Evolutionary conservation across 2,888 invertebrate species (phyloP).

Genomic region (Lacanobia wlatinum): DNA sequence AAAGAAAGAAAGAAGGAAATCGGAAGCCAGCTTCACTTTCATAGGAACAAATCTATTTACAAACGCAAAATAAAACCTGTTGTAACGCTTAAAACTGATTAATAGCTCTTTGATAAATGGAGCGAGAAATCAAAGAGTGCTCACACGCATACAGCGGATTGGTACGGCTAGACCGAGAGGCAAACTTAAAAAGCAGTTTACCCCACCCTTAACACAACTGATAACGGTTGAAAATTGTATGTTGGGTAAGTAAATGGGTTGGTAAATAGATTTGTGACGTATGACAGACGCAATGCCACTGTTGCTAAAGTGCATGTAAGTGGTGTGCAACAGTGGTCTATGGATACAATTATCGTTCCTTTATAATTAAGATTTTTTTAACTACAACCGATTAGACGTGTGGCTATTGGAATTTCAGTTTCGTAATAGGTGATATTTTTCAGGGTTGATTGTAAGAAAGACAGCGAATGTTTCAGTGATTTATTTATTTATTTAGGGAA

Average conservation of each 20-base stretch:
- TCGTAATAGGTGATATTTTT: constrained; percentile 38
- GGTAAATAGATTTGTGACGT: constrained; percentile 67
- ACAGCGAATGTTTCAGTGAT: background rate
- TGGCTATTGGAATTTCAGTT: constrained; percentile 44
- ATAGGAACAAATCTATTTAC: constrained; percentile 54
- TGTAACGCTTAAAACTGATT: constrained; percentile 79
- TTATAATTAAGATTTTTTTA: constrained; percentile 71
- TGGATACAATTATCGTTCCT: constrained; percentile 74
- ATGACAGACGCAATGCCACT: constrained; percentile 75
- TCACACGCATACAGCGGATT: constrained; percentile 72
- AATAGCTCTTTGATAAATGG: constrained; percentile 83
- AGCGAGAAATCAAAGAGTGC: constrained; percentile 84
- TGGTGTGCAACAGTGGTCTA: constrained; percentile 74
- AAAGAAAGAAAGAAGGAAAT: constrained; percentile 9
- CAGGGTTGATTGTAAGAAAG: constrained; percentile 38
- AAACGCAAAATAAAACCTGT: constrained; percentile 71
- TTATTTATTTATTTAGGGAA: no score
- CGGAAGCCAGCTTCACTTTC: constrained; percentile 52
- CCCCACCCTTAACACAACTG: constrained; percentile 36
- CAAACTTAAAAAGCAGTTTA: constrained; percentile 45
- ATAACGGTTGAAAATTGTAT: constrained; percentile 48
- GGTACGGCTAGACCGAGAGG: constrained; percentile 61
- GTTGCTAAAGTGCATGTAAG: constrained; percentile 78
- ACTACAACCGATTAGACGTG: constrained; percentile 46
- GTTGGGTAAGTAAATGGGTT: constrained; percentile 28